Evolutionary conservation across 2,113 vertebrate genomes (phyloP).

Genomic region (Grus americana): DNA sequence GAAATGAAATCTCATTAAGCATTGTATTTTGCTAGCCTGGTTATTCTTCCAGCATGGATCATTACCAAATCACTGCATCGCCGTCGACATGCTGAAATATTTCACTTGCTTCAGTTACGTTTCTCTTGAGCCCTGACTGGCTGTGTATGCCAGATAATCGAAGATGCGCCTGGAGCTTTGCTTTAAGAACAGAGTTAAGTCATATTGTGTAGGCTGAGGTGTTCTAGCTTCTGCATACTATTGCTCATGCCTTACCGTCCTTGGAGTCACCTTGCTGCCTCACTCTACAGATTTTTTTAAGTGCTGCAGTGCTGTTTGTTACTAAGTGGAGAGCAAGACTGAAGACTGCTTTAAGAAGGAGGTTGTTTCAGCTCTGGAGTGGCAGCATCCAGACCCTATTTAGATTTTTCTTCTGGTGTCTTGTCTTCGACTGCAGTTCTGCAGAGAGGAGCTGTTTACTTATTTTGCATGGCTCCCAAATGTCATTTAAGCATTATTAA

Average conservation of each 20-base stretch:
- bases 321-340: neutral
- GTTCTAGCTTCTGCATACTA: constrained; percentile 25
- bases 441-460: constrained; percentile 45
- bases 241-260: constrained; percentile 27
- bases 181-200: constrained; percentile 15
- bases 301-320: constrained; percentile 14
- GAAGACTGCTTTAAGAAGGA: neutral
- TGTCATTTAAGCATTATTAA: constrained; percentile 47
- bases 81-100: neutral
- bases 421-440: neutral
- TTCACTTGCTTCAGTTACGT: constrained; percentile 11
- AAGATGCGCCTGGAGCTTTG: constrained; percentile 2
- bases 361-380: neutral
- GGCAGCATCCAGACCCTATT: neutral
- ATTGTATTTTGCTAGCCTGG: neutral
- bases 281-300: neutral
- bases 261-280: constrained; percentile 52
- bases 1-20: neutral
- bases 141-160: neutral
- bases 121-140: neutral
- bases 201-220: constrained; percentile 43
- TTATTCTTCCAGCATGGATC: neutral
- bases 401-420: neutral
- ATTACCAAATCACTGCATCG: neutral
- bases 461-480: constrained; percentile 40